A percentile compares a stretch with the other conserved stretches of the same genome.
Conservation (phyloP, 2,113 vertebrate genomes). For the Engraulis encrasicolus region DNA sequence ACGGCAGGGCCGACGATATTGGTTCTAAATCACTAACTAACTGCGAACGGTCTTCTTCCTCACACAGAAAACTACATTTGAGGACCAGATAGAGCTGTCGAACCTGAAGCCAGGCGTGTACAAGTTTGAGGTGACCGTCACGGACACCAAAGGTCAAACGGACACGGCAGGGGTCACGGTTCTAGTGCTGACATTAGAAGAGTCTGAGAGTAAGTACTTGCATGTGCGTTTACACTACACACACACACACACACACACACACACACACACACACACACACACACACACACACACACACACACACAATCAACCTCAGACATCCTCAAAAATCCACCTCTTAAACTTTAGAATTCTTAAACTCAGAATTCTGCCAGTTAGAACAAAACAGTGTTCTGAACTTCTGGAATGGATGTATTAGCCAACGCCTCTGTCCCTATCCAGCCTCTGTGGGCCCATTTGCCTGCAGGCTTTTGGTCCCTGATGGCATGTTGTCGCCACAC, state of each 20-base stretch:
- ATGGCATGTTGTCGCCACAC: not conserved
- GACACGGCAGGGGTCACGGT: conserved; percentile 71
- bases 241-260: no score
- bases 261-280: no score
- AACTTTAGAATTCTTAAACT: not conserved
- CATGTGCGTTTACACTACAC: no score
- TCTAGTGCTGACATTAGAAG: conserved; percentile 78
- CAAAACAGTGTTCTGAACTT: no score
- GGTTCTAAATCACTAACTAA: no score
- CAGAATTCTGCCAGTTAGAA: not conserved
- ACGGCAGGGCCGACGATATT: no score
- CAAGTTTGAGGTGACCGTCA: conserved; percentile 79
- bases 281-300: no score
- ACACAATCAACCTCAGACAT: no score
- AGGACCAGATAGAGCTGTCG: conserved; percentile 76
- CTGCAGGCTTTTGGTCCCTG: not conserved
- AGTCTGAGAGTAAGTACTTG: conserved; percentile 81
- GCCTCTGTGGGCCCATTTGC: not conserved
- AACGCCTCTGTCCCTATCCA: not conserved
- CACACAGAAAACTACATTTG: conserved; percentile 67
- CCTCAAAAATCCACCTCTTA: conserved; percentile 39
- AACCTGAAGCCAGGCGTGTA: conserved; percentile 79
- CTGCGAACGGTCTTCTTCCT: no score
- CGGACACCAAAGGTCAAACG: conserved; percentile 68
- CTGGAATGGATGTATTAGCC: not conserved